Base-by-base conservation (phyloP, 2,888 invertebrate genomes). In the Eudasyphora cyanicolor region DNA sequence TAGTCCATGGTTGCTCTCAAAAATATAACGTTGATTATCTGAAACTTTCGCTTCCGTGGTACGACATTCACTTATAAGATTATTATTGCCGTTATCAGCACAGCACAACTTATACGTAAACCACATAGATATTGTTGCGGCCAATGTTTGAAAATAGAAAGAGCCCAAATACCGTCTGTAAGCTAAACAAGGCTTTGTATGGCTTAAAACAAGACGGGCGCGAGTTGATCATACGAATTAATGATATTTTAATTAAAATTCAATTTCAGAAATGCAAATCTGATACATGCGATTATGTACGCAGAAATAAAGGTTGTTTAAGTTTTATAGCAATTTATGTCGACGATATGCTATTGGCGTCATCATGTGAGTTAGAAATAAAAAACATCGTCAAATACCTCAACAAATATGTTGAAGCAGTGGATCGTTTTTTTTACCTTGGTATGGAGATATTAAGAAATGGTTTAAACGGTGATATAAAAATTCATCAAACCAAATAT, bases 211-310 rank as follows among this genome's bases (percentile, higher is more conserved):
- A 76, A 8, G 57, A 57, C 0, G 85, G 81, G 17, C 78, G 82
- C 14, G 80, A 85, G 27, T 82, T 77, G 79, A 85, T 82, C 42
- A 62, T 27, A 49, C 74, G 64, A 35, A 70, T 85, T 7, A 80
- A 71, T 14, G 76, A 84, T 2, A 73, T 82, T 19, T 29, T 67
- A 4, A 17, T 67, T 10, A 49, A 45, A 6, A 64, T 62, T n/a
- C 19, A 51, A n/a, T 76, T 38, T 12, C 27, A 69, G 35, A 73
- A 76, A 42, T 84, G 82, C 24, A 57, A 57, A 57, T 57, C 62
- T 0, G 75, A 49, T 12, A 29, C 62, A 0, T 76, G 54, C 27
- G 76, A 67, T 10, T 76, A 57, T 45, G 7, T 76, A 14, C 35
- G 17, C 19, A n/a, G 29, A 45, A 57, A 29, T 19, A n/a, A 10